Evolutionary conservation across 1,140 invertebrate species (phyloP).

Genomic region (Dendroctonus valens): DNA sequence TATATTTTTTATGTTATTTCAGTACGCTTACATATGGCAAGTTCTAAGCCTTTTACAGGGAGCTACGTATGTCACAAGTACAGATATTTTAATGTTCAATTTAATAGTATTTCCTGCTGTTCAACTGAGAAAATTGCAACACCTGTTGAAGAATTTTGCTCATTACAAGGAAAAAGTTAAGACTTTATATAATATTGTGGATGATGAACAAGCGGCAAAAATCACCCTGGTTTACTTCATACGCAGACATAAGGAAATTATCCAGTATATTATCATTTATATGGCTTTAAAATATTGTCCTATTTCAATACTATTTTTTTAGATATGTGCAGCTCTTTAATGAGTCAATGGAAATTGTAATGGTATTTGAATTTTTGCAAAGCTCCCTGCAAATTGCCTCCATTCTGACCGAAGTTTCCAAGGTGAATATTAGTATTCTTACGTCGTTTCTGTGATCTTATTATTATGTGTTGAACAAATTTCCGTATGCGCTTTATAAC

Average conservation of each 20-base stretch:
- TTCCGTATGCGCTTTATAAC: no score
- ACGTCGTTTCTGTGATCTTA: background rate
- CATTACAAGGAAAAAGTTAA: background rate
- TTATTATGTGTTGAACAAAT: no score
- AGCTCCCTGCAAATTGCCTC: conserved; percentile 23
- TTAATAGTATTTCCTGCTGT: background rate
- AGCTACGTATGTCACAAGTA: no score
- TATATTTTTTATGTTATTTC: no score
- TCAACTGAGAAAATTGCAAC: background rate
- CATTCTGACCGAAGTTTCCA: background rate
- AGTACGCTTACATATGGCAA: no score
- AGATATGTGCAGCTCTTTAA: conserved; percentile 24
- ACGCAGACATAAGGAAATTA: background rate
- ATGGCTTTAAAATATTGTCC: no score
- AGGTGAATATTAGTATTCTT: background rate
- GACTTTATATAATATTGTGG: background rate
- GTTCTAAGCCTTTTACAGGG: no score
- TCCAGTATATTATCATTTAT: background rate
- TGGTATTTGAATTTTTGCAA: conserved; percentile 26
- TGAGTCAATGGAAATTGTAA: conserved; percentile 6
- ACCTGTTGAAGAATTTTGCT: background rate
- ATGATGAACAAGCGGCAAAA: background rate
- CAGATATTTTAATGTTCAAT: background rate
- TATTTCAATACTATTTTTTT: no score
- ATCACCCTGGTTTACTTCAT: background rate